Evolutionary conservation across 1,140 invertebrate species (phyloP).

Genomic region (Laodelphax striatellus): DNA sequence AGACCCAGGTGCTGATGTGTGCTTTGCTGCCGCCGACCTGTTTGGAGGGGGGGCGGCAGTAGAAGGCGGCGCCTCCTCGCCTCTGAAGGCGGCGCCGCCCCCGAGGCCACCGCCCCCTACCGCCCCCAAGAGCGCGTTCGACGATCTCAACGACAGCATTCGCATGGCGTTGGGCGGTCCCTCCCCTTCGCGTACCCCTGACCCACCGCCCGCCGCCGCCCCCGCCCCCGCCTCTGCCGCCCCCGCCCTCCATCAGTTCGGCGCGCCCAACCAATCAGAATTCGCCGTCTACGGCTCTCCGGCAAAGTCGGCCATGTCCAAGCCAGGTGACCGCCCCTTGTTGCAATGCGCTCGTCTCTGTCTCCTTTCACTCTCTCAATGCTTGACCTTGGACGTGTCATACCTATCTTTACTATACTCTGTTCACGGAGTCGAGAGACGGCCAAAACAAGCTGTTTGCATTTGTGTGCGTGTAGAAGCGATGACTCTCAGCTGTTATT

Average conservation of each 20-base stretch:
- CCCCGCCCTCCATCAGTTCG: slow-evolving; percentile 22
- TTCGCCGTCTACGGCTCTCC: slow-evolving; percentile 15
- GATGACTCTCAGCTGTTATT: no score
- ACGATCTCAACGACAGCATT: slow-evolving; percentile 58
- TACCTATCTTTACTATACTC: no score
- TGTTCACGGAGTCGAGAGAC: no score
- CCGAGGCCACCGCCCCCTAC: slow-evolving; percentile 32
- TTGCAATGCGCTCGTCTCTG: slow-evolving; percentile 4
- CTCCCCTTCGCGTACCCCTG: slow-evolving; percentile 13
- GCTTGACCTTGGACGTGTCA: background rate
- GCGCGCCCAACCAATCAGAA: slow-evolving; percentile 44
- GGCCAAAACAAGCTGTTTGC: no score
- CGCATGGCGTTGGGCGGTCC: slow-evolving; percentile 52
- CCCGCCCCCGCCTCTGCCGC: slow-evolving; percentile 1
- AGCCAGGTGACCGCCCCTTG: slow-evolving; percentile 21
- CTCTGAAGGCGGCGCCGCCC: slow-evolving; percentile 6
- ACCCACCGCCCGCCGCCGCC: slow-evolving; percentile 13
- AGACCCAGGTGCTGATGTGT: slow-evolving; percentile 26
- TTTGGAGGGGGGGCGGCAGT: slow-evolving; percentile 34
- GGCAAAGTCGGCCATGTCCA: slow-evolving; percentile 21
- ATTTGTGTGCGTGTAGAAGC: no score
- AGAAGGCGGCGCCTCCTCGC: slow-evolving; percentile 28
- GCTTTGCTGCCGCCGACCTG: slow-evolving; percentile 32
- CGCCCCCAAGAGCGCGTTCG: slow-evolving; percentile 50
- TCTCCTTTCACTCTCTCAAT: background rate